Conservation (phyloP, 2,113 vertebrate species). For the Erythrolamprus reginae region DNA sequence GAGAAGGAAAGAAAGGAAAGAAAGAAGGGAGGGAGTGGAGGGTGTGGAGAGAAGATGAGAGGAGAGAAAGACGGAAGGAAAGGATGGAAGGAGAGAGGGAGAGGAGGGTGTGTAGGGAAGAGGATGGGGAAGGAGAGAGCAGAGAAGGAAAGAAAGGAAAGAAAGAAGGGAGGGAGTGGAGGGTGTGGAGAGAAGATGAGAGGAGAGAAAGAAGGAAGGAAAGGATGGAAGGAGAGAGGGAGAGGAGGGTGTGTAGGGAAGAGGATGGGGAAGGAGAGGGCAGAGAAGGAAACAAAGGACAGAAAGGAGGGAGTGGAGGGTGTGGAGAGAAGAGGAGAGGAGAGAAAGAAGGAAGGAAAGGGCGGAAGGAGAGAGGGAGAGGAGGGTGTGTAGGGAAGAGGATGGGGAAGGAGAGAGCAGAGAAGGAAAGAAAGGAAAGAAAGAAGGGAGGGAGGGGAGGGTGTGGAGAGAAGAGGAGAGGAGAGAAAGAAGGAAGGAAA, state of each 20-base stretch:
- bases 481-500: background rate
- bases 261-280: background rate
- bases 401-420: background rate
- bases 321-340: background rate
- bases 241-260: too few species aligned
- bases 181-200: too few species aligned
- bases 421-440: too few species aligned
- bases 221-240: background rate
- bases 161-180: too few species aligned
- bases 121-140: background rate
- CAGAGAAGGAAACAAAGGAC: too few species aligned
- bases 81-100: too few species aligned
- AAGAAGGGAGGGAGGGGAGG: too few species aligned
- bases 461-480: background rate
- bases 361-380: background rate
- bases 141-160: background rate
- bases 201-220: too few species aligned
- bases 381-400: background rate
- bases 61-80: background rate
- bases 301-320: too few species aligned
- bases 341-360: background rate
- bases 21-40: too few species aligned
- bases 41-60: background rate
- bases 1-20: too few species aligned
- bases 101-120: too few species aligned